These are phyloP conservation scores for Trichopria drosophilae DNA, from an alignment of 2,888 invertebrate genomes.

Conservation along the genomic window DNA sequence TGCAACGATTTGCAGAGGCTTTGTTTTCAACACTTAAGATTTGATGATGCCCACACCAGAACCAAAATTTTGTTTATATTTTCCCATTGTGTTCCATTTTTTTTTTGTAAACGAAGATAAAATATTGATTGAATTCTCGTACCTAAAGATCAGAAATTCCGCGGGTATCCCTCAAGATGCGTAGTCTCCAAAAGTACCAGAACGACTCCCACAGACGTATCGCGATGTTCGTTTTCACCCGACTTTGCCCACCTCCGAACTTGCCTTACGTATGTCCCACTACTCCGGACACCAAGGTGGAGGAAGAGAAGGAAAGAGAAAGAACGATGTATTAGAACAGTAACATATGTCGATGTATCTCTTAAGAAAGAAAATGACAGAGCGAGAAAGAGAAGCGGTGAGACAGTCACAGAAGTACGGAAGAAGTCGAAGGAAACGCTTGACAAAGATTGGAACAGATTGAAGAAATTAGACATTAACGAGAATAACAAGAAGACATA, in stretches of 20 bases:
- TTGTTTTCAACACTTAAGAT: conserved; percentile 1
- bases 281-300: conserved; percentile 29
- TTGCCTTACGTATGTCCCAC: conserved; percentile 30
- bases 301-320: conserved; percentile 11
- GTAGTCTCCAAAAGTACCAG: conserved; percentile 54
- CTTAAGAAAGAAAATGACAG: not conserved
- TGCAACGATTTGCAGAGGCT: no score
- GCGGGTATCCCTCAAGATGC: conserved; percentile 50
- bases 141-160: conserved; percentile 43
- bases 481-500: no score
- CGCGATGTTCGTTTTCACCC: conserved; percentile 45
- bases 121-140: conserved; percentile 36
- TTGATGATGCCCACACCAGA: no score
- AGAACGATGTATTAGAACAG: not conserved
- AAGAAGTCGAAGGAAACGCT: conserved; percentile 1
- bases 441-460: conserved; percentile 3
- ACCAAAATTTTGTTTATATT: not conserved
- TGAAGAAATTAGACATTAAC: no score
- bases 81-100: not conserved
- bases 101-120: conserved; percentile 7
- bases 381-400: conserved; percentile 4
- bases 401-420: no score
- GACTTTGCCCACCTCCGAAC: conserved; percentile 42
- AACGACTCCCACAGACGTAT: conserved; percentile 52
- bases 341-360: not conserved